Base-by-base conservation (phyloP, 2,888 invertebrate genomes). In the Apomyelois bistriatella region DNA sequence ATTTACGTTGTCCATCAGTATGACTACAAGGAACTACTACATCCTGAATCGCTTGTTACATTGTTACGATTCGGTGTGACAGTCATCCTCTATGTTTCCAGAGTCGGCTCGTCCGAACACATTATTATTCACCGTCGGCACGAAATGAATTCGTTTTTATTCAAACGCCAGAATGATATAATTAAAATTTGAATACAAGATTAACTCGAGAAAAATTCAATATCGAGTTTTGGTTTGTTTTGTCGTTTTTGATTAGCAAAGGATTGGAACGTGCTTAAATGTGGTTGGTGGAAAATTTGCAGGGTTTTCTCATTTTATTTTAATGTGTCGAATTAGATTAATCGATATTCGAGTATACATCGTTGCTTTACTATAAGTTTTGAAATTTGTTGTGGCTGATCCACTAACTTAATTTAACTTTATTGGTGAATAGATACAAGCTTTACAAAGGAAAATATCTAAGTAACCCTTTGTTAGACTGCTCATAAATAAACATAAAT, bases 161-260 rank as follows among this genome's bases (percentile, higher is more conserved):
- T 86, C 86, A 85, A 87, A 88, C 79, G 74, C 79, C 80, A 74
- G 84, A 86, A 86, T 86, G 82, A 88, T 85, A 84, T 86, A 87
- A 88, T 88, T 87, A 86, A 86, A 89, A 88, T 88, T 86, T 88
- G 83, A 88, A 89, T 88, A 85, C 81, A 83, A 87, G 83, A 88
- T 87, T 86, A 85, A 76, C 79, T 80, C 69, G 76, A 80, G 76
- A 86, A 84, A 85, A 86, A 79, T 79, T 79, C 78, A 74, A 82
- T 82, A 80, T 76, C 72, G 68, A 76, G 79, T 79, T 60, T 75
- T 66, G 58, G 61, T 65, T 67, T 62, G 64, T 66, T 71, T 58
- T 64, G 58, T 53, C 58, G 61, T 66, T 63, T 22, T 65, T 69
- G 68, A 66, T 74, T 74, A 65, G 60, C 54, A 73, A 74, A 70